Base-by-base conservation (phyloP, 2,797 vertebrate species). In the Gymnoscopelus braueri region DNA sequence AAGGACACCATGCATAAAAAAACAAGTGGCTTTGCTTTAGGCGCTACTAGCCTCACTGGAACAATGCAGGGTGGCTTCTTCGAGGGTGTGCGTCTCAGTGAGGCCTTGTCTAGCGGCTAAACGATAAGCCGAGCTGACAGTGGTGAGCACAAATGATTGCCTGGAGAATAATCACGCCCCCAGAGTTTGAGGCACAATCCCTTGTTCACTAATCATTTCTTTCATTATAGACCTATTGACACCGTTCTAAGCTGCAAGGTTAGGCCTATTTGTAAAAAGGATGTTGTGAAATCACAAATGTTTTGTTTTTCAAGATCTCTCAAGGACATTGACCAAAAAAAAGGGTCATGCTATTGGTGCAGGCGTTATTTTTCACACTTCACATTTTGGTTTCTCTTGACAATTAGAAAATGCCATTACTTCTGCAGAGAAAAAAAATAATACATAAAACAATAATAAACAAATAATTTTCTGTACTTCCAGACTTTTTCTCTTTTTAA, bases 71-170 rank as follows among this genome's bases (percentile, higher is more conserved):
- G 72, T 54, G 69, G 72, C 65, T 75, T 71, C 84, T 88, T 23
- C 39, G 83, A 91, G 74, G 84, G 79, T 67, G 79, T 67, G 80
- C 68, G 74, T 82, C 78, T 48, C 80, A 86, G 19, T 19, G 19
- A 19, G 77, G 71, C 63, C 51, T 2, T 15, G 55, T 73, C 75
- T 35, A 14, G 68, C 63, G 24, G 75, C 59, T 81, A 50, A 9
- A 71, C 78, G 81, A 86, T 90, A 85, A 92, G 72, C 79, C 49
- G 69, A 65, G 5, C 73, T 86, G 89, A 92, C 87, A 88, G 81
- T 26, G 48, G 73, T 67, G 86, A 67, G 72, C 56, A 60, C 69
- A 52, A 74, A 81, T 44, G 80, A 88, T 71, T 72, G 78, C 56
- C 78, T 48, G 78, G 72, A 85, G 86, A 87, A 80, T 84, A 86